These are phyloP conservation scores for Exephanes ischioxanthus DNA, from an alignment of 2,888 invertebrate genomes.

Conservation along the genomic window DNA sequence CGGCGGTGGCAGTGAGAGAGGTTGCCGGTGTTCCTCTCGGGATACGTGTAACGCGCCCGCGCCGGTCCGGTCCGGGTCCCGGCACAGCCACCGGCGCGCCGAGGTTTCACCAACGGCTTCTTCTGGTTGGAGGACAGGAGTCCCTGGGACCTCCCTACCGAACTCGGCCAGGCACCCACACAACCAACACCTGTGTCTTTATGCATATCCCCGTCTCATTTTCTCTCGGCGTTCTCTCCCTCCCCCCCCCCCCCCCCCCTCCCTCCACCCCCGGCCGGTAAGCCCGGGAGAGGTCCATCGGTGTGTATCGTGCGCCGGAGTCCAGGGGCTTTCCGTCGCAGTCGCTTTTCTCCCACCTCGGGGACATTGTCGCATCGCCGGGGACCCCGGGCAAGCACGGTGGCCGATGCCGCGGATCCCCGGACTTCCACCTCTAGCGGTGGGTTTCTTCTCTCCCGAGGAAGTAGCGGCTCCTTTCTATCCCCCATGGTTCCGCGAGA, in stretches of 20 bases:
- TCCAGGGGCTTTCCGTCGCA: conserved; percentile 39
- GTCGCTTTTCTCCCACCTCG: conserved; percentile 57
- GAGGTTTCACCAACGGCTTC: conserved; percentile 76
- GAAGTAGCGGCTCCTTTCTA: conserved; percentile 63
- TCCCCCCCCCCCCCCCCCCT: conserved; percentile 49
- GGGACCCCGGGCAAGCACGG: conserved; percentile 6
- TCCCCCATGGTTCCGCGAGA: conserved; percentile 75
- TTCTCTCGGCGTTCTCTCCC: conserved; percentile 1
- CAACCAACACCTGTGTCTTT: conserved; percentile 32
- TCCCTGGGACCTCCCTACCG: conserved; percentile 84
- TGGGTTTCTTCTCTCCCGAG: conserved; percentile 43
- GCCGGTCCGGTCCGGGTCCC: conserved; percentile 46
- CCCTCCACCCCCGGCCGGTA: conserved; percentile 21
- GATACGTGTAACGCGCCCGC: conserved; percentile 56
- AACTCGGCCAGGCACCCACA: conserved; percentile 75
- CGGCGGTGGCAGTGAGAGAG: conserved; percentile 40
- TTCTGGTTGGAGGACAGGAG: conserved; percentile 83
- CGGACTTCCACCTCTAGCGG: conserved; percentile 1
- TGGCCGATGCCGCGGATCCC: conserved; percentile 57
- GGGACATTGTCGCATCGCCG: conserved; percentile 56
- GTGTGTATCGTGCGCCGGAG: conserved; percentile 5
- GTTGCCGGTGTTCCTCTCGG: conserved; percentile 62
- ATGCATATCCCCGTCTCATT: neutral
- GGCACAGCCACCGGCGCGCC: conserved; percentile 64
- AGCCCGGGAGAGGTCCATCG: conserved; percentile 10